Base-by-base conservation (phyloP, 2,888 invertebrate species). In the Aspidapion aeneum region DNA sequence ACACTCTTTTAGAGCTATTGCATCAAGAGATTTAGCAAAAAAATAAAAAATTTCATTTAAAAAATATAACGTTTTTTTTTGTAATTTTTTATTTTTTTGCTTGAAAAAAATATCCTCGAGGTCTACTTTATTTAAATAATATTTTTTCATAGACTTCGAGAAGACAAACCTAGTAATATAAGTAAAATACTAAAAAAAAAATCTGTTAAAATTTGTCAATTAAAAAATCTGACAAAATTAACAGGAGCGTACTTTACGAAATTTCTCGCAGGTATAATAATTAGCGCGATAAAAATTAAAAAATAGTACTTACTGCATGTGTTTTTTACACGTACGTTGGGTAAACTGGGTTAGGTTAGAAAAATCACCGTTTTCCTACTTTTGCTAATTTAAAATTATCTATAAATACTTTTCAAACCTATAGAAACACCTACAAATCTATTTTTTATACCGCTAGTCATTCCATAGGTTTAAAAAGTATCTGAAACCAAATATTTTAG, bases 311-410 rank as follows among this genome's bases (percentile, higher is more conserved):
- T 52, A 19, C n/a, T 19, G 52, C 19, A 17, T 5, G 52, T 52
- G 3, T 35, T 66, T 64, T 66, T 51, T 66, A 66, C 66, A 66
- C 62, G 63, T n/a, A n/a, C n/a, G n/a, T n/a, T n/a, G n/a, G n/a
- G n/a, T n/a, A n/a, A n/a, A n/a, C n/a, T n/a, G n/a, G n/a, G n/a
- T n/a, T n/a, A n/a, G n/a, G n/a, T n/a, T n/a, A n/a, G n/a, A n/a
- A n/a, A n/a, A n/a, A n/a, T n/a, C n/a, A n/a, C n/a, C n/a, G n/a
- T n/a, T n/a, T n/a, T n/a, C n/a, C n/a, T n/a, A n/a, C n/a, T n/a
- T n/a, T n/a, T n/a, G n/a, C n/a, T n/a, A n/a, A n/a, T n/a, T n/a
- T n/a, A n/a, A n/a, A n/a, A n/a, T n/a, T n/a, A n/a, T n/a, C n/a
- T n/a, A n/a, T n/a, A n/a, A n/a, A n/a, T n/a, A n/a, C n/a, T n/a